Evolutionary conservation across 2,797 vertebrate species (phyloP), one percentile per base, ranked within the genome.

Genomic region (Gadopsis bispinosus): DNA sequence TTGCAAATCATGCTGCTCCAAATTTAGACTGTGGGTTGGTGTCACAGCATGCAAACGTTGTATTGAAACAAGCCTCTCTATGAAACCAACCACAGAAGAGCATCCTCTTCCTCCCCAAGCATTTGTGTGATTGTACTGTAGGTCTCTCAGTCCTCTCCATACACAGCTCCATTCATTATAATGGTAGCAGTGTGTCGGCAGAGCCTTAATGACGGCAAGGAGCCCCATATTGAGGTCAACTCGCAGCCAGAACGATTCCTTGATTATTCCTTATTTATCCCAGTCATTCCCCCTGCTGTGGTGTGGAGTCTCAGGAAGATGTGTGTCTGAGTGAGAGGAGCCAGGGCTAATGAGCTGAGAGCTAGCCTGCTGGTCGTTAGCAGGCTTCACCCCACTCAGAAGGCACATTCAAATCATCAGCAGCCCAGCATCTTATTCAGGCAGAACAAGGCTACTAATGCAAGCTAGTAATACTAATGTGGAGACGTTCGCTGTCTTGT

Each of bases 191-290:
- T 63, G 79, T 63, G 75, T 51, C 19, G 8, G 68, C 70, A 61
- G 77, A 77, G 72, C 51, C 81, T 84, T 37, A 61, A 7, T 45
- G 69, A 79, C 22, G 19, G 73, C 77, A 33, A 70, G 72, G 63
- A 88, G 81, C 74, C 73, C 69, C 69, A 55, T 81, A 93, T 93
- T 86, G 81, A 91, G 92, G 92, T 93, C 92, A 92, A 51, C 84
- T 91, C 91, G 4, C 92, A 90, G 90, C 88, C 73, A 67, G 93
- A 89, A 75, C 35, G 71, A 80, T 81, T 87, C 79, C 85, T 87
- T 92, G 88, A 93, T 91, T 92, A 92, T 93, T 90, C 84, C 87
- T 89, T 90, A 92, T 94, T 93, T 87, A 90, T 94, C 83, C 86
- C 83, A 87, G 89, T 83, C 91, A 75, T 83, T 83, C 56, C 76